Evolutionary conservation across 2,888 invertebrate species (phyloP).

Genomic region (Xestia sexstrigata): DNA sequence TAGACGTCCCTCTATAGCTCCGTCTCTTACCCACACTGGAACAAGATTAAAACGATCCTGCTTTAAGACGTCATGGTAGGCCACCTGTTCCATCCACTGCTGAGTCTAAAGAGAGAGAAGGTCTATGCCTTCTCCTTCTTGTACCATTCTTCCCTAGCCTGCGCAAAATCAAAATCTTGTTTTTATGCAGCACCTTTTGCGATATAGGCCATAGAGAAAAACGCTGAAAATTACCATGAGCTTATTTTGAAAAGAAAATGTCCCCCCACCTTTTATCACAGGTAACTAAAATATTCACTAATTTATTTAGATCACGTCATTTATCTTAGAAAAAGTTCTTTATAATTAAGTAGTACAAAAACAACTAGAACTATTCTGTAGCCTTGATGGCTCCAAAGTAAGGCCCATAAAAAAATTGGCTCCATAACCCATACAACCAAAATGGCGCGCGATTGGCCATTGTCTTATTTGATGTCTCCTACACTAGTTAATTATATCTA

Average conservation of each 20-base stretch:
- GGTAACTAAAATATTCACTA: neutral
- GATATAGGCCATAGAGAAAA: neutral
- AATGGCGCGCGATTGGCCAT: constrained; percentile 34
- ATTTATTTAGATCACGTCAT: neutral
- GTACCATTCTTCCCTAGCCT: no score
- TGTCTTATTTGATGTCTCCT: constrained; percentile 31
- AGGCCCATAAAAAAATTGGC: constrained; percentile 17
- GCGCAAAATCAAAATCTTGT: no score
- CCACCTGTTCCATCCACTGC: no score
- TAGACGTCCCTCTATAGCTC: no score
- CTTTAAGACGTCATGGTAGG: no score
- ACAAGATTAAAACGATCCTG: no score
- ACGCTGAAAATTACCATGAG: neutral
- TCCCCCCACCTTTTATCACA: no score
- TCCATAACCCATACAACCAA: constrained; percentile 3
- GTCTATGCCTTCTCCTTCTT: no score
- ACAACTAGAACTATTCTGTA: constrained; percentile 3
- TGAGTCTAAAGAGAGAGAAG: no score
- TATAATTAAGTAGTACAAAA: neutral
- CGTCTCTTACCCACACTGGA: no score
- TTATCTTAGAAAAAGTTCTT: neutral
- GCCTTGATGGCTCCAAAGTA: constrained; percentile 32
- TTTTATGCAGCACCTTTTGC: no score
- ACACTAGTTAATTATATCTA: neutral
- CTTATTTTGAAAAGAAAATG: no score